Conservation (phyloP, 2,797 vertebrate genomes). For the Pangasius larnaudii region DNA sequence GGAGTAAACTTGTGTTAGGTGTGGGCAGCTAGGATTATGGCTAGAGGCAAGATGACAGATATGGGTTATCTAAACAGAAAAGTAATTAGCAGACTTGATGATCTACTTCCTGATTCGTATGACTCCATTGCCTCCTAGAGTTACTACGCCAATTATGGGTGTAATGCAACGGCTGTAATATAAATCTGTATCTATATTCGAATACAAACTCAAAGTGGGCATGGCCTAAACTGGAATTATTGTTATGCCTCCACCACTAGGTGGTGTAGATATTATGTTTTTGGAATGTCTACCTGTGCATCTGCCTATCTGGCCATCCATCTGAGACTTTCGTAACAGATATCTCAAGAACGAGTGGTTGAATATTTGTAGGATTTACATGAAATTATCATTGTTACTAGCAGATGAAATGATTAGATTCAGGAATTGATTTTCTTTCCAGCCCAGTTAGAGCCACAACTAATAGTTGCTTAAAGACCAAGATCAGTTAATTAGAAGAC, state of each 20-base stretch:
- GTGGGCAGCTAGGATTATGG: neutral
- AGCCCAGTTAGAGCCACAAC: neutral
- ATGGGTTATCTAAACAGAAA: neutral
- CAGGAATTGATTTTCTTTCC: neutral
- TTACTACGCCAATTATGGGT: neutral
- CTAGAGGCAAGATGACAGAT: slow-evolving; percentile 10
- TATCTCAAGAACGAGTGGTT: neutral
- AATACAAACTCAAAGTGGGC: neutral
- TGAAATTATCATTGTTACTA: neutral
- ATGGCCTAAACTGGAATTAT: neutral
- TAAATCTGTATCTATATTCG: neutral
- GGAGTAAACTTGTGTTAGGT: neutral
- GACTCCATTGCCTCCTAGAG: slow-evolving; percentile 36
- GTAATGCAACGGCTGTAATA: neutral
- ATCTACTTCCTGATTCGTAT: slow-evolving; percentile 11
- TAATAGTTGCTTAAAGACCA: neutral
- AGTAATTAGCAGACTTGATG: slow-evolving; percentile 12
- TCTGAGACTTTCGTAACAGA: neutral
- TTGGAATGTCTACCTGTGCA: neutral
- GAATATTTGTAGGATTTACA: neutral
- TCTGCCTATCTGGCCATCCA: neutral
- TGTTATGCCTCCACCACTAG: neutral
- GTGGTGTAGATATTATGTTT: neutral
- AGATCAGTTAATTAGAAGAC: neutral
- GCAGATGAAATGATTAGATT: neutral